These are phyloP conservation scores for Porites evermanni DNA, from an alignment of 92 coral and sea anemone species.

Conservation along the genomic window DNA sequence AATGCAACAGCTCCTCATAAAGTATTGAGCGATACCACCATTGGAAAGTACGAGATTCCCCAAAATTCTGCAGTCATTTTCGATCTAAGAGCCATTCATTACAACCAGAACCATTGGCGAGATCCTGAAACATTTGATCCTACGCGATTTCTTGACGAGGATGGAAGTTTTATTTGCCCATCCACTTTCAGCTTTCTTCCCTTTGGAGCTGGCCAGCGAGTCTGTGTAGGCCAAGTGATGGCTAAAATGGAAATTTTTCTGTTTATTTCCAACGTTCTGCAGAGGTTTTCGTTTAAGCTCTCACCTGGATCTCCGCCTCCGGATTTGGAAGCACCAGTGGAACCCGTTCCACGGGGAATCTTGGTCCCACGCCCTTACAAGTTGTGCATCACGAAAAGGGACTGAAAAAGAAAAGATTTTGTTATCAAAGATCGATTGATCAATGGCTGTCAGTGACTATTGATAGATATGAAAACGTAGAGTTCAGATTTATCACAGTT, in stretches of 20 bases:
- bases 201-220: slow-evolving; percentile 85
- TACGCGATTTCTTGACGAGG: slow-evolving; percentile 68
- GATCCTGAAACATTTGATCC: slow-evolving; percentile 80
- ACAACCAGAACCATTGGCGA: slow-evolving; percentile 77
- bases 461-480: no score
- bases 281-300: slow-evolving; percentile 65
- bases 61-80: slow-evolving; percentile 74
- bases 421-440: no score
- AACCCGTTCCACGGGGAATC: slow-evolving; percentile 49
- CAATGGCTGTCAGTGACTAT: no score
- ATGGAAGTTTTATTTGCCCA: slow-evolving; percentile 51
- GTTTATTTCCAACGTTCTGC: slow-evolving; percentile 74
- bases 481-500: no score
- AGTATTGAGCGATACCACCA: slow-evolving; percentile 55
- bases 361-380: slow-evolving; percentile 81
- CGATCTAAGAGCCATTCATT: slow-evolving; percentile 87
- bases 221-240: slow-evolving; percentile 81
- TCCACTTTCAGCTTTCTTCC: slow-evolving; percentile 83
- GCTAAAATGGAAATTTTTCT: slow-evolving; percentile 82
- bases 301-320: slow-evolving; percentile 80
- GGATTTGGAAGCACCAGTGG: slow-evolving; percentile 75
- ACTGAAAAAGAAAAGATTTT: neutral
- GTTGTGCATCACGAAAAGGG: slow-evolving; percentile 58
- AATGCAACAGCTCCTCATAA: slow-evolving; percentile 56
- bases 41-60: slow-evolving; percentile 57